Percentiles rank a stretch among this genome's conserved stretches.
Evolutionary conservation across 23 tunicate species (phyloP).

Genomic region (Trididemnum clinides): DNA sequence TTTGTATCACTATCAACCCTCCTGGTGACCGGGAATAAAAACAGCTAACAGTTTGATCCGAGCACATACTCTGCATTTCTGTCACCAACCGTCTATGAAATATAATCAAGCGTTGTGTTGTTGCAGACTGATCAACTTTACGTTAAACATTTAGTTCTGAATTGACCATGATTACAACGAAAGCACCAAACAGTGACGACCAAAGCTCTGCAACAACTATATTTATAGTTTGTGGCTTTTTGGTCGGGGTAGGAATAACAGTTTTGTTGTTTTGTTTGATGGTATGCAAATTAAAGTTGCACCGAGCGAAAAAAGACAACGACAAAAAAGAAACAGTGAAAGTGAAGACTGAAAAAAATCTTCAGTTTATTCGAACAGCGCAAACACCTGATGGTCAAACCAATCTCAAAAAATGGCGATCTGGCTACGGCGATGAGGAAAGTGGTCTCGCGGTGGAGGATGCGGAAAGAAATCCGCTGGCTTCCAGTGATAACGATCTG

Average conservation of each 20-base stretch:
- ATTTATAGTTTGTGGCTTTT: slow-evolving; percentile 6
- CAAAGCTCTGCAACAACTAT: not conserved
- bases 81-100: no score
- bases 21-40: no score
- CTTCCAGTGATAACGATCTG: not conserved
- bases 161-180: no score
- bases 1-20: no score
- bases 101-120: no score
- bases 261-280: slow-evolving; percentile 10
- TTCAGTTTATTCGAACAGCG: not conserved
- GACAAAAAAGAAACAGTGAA: not conserved
- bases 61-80: no score
- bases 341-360: not conserved
- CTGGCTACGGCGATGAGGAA: slow-evolving; percentile 35
- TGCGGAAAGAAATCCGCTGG: not conserved
- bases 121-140: no score
- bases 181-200: not conserved
- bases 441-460: not conserved
- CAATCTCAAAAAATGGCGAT: slow-evolving; percentile 6
- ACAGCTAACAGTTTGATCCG: no score
- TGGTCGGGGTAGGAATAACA: slow-evolving; percentile 13
- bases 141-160: no score
- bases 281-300: slow-evolving; percentile 28
- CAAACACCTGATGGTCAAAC: not conserved
- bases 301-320: not conserved